Evolutionary conservation across 2,113 vertebrate species (phyloP), one percentile per base, ranked within the genome.

Genomic region (Xenopus borealis): DNA sequence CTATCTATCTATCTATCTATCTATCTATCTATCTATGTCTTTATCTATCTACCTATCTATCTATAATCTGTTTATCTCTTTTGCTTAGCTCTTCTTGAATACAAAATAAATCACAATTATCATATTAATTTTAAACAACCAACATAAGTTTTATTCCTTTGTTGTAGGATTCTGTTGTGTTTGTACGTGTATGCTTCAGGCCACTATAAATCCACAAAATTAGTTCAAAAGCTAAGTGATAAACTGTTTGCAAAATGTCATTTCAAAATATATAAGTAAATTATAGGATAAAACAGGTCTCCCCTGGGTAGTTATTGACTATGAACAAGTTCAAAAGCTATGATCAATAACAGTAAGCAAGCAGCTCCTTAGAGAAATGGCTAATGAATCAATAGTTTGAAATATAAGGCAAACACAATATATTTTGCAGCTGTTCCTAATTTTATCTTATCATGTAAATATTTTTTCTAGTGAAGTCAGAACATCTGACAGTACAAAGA

Each of bases 261-360:
- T 30, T 63, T 70, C 66, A 77, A 70, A 77, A 77, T 45, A 77
- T 44, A 70, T 70, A 64, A 77, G 61, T 47, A 70, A 77, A 77
- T 64, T 69, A 69, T 69, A 67, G 58, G 66, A 76, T 76, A 76
- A 77, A 77, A 70, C 61, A 47, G 62, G 67, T 57, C 74, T 77
- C 74, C 70, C 74, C 67, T 64, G 74, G 74, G 74, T 57, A 52
- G 74, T 63, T 77, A 77, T 77, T 70, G 74, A 77, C 74, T 57
- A 70, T 44, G 50, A 69, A 76, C 40, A 64, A 70, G 74, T 69
- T 77, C 74, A 77, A 70, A 67, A 69, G 74, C 66, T 63, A 13
- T 64, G 74, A 77, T 77, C 74, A 64, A 77, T 77, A 77, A 52
- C 47, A 69, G 69, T 70, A 70, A 67, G 74, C 66, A 64, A 44